phyloP scores from a whole-genome alignment of 1,140 invertebrate genomes.

The Anoplophora glabripennis region DNA sequence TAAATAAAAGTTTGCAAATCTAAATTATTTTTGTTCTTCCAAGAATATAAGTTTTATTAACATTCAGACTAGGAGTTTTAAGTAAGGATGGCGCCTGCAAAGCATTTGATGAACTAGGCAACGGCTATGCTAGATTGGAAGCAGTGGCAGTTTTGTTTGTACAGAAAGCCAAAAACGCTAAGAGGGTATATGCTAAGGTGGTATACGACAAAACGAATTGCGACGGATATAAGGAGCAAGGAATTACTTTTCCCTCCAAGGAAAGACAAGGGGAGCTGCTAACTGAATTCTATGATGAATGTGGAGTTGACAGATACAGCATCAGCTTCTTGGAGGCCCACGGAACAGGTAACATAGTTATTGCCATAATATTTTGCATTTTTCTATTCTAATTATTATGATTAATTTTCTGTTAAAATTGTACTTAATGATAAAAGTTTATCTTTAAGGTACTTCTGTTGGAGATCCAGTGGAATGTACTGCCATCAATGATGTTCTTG shows the following conservation, averaged over 20 bases:
- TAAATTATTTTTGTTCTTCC: too few species aligned
- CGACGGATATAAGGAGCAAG: constrained; percentile 71
- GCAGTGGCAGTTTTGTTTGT: constrained; percentile 74
- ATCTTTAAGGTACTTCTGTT: constrained; percentile 60
- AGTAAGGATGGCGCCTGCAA: constrained; percentile 83
- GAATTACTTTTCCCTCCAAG: constrained; percentile 89
- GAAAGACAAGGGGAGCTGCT: constrained; percentile 76
- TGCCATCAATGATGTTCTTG: constrained; percentile 82
- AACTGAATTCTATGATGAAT: constrained; percentile 83
- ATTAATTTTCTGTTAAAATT: too few species aligned
- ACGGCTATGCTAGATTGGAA: constrained; percentile 75
- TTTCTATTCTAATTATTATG: not conserved
- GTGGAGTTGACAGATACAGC: constrained; percentile 65
- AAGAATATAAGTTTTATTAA: not conserved
- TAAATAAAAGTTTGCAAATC: too few species aligned
- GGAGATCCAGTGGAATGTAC: constrained; percentile 87
- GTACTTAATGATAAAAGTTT: too few species aligned
- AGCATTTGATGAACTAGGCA: constrained; percentile 80
- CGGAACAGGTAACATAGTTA: constrained; percentile 65
- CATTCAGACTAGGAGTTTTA: constrained; percentile 75
- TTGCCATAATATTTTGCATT: not conserved
- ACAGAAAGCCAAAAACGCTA: constrained; percentile 77
- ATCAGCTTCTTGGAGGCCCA: constrained; percentile 89
- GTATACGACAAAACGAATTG: constrained; percentile 69
- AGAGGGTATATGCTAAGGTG: constrained; percentile 62